phyloP scores from a whole-genome alignment of 2,797 vertebrate genomes.

The Coranthus polyacanthus region DNA sequence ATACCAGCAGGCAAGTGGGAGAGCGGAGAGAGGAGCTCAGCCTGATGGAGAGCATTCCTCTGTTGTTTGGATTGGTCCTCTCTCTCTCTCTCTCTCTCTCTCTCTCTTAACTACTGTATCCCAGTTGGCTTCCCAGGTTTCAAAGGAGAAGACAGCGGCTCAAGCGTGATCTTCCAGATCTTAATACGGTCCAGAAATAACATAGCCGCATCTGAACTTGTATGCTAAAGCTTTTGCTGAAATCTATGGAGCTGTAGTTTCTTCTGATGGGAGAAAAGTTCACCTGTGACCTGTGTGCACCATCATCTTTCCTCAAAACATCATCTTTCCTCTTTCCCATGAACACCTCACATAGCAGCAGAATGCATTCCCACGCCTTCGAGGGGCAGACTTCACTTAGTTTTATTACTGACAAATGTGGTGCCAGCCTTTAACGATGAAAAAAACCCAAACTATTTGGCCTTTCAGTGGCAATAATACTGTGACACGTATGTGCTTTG shows the following conservation, averaged over 20 bases:
- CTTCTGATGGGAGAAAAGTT: no score
- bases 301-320: no score
- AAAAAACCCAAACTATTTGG: not conserved
- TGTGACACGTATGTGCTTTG: conserved; percentile 3
- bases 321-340: no score
- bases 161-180: conserved; percentile 15
- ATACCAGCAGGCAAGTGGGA: conserved; percentile 76
- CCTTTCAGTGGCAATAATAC: conserved; percentile 10
- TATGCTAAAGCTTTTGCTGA: conserved; percentile 11
- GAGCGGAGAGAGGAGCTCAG: conserved; percentile 48
- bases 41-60: conserved; percentile 72
- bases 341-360: not conserved
- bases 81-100: conserved; percentile 20
- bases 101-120: conserved; percentile 31
- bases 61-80: conserved; percentile 68
- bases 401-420: conserved; percentile 8
- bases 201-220: conserved; percentile 5
- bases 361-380: no score
- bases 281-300: no score
- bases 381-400: conserved; percentile 4
- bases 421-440: not conserved
- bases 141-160: conserved; percentile 51
- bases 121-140: conserved; percentile 66
- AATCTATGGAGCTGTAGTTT: not conserved
- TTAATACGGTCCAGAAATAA: conserved; percentile 13